Evolutionary conservation across 2,888 invertebrate genomes (phyloP).

Genomic region (Halictus quadricinctus): DNA sequence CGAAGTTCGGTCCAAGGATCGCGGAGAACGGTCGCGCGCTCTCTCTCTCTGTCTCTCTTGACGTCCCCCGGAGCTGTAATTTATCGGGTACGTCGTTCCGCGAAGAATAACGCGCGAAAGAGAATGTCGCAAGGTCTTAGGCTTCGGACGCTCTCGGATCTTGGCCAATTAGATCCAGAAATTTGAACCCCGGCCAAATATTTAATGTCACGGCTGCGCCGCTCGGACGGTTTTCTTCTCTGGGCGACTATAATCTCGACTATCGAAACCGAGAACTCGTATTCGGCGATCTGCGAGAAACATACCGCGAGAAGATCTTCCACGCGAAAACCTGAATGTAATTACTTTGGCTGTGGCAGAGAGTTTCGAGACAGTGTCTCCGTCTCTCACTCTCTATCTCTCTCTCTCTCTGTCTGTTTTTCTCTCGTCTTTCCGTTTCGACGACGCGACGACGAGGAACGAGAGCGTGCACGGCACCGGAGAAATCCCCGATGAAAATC

Average conservation of each 20-base stretch:
- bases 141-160: conserved; percentile 26
- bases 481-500: conserved; percentile 60
- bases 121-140: conserved; percentile 48
- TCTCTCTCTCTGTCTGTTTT: background rate
- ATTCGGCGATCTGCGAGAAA: background rate
- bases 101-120: conserved; percentile 39
- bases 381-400: too few relatives aligned
- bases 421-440: background rate
- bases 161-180: conserved; percentile 49
- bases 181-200: conserved; percentile 60
- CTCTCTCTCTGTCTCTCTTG: background rate
- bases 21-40: background rate
- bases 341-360: conserved; percentile 35
- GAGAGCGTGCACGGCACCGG: conserved; percentile 15
- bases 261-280: background rate
- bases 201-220: conserved; percentile 32
- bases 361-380: conserved; percentile 27
- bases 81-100: conserved; percentile 34
- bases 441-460: conserved; percentile 13
- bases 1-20: conserved; percentile 34
- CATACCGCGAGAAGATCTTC: background rate
- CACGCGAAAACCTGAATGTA: conserved; percentile 25
- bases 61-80: conserved; percentile 24
- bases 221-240: background rate
- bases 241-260: background rate